Base-by-base conservation (phyloP, 53 echinoderm and acorn worm species). In the Antedon mediterranea region DNA sequence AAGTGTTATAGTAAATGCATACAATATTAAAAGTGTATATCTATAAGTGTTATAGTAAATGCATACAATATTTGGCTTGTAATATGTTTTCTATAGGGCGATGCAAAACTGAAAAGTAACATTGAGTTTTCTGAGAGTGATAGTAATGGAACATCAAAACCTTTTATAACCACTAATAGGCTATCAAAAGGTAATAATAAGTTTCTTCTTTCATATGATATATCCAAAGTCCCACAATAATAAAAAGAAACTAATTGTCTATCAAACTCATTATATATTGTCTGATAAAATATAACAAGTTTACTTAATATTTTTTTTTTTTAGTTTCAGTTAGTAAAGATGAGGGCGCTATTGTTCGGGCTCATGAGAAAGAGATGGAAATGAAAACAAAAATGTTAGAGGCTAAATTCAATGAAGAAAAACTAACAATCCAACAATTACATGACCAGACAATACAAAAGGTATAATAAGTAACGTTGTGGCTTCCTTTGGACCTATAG, bases 371-470 rank as follows among this genome's bases (percentile, higher is more conserved):
- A 78, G 91, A 94, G 71, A 32, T 94, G 37, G 95, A 94, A 72
- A 81, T 94, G 85, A 78, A 85, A 43, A 94, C 89, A 0, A 91
- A 94, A 74, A 79, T 94, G 78, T 43, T 89, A 43, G 91, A 94
- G 71, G 91, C 89, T 5, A 85, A 85, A 74, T 91, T 89, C 75
- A 95, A 94, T 43, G 95, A 94, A 79, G 95, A 94, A 75, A 94
- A 91, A 75, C 78, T 94, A 23, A 74, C 43, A 14, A 78, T 91
- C 37, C 95, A 94, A 82, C 91, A 94, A 78, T 78, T 83, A 15
- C 95, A 94, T 73, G 95, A 94, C 77, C 84, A 89, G 32, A 95
- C 95, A 23, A 94, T 94, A 34, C 95, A 94, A 83, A 94, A 94
- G 91, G 93, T 93, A 32, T 32, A 27, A n/a, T n/a, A 30, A 18